phyloP scores from a whole-genome alignment of 2,888 invertebrate species.

The Pseudococcus viburni region DNA sequence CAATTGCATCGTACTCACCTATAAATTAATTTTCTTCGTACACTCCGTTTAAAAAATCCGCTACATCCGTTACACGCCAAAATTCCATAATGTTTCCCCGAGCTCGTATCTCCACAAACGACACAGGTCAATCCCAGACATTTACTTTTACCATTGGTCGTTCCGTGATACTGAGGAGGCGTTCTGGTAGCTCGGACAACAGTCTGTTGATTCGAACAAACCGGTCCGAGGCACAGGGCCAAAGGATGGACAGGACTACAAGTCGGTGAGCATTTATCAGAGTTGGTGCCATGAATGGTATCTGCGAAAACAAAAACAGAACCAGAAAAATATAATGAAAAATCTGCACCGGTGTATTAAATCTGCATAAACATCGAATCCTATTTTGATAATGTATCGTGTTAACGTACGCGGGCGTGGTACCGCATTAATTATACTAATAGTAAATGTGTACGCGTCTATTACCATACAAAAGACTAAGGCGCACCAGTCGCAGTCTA shows the following conservation, averaged over 20 bases:
- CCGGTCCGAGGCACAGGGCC: slow-evolving; percentile 74
- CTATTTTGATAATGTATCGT: neutral
- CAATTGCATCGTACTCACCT: slow-evolving; percentile 76
- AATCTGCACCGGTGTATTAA: neutral
- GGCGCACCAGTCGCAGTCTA: neutral
- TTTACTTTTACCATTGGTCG: slow-evolving; percentile 73
- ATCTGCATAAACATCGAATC: slow-evolving; percentile 48
- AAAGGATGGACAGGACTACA: slow-evolving; percentile 73
- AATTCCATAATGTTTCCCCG: slow-evolving; percentile 98
- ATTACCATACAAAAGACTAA: slow-evolving; percentile 31
- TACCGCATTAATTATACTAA: slow-evolving; percentile 64
- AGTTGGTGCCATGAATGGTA: slow-evolving; percentile 63
- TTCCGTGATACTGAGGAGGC: slow-evolving; percentile 72
- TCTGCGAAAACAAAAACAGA: slow-evolving; percentile 60
- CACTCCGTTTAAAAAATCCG: slow-evolving; percentile 98
- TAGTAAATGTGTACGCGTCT: slow-evolving; percentile 45
- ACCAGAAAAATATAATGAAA: neutral
- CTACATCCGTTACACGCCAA: slow-evolving; percentile 99
- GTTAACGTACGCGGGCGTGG: slow-evolving; percentile 25
- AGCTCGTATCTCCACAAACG: slow-evolving; percentile 97
- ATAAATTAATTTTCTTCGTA: slow-evolving; percentile 95
- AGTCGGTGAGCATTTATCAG: slow-evolving; percentile 69
- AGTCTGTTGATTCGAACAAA: slow-evolving; percentile 72
- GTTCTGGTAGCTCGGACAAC: slow-evolving; percentile 78
- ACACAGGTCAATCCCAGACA: slow-evolving; percentile 89